These are phyloP conservation scores for Myocastor coypus DNA, from an alignment of 2,113 vertebrate species.

Conservation along the genomic window DNA sequence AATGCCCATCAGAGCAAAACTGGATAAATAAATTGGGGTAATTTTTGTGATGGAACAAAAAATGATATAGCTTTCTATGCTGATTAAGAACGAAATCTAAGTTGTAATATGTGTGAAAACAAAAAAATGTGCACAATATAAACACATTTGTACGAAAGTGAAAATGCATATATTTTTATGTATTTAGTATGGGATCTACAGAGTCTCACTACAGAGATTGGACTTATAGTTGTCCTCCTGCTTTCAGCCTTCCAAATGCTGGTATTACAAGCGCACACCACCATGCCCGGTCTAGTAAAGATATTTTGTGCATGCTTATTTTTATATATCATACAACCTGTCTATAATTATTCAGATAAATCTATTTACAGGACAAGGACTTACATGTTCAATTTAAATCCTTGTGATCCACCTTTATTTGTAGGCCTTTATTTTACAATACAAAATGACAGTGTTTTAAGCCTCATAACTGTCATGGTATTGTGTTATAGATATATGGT, in stretches of 20 bases:
- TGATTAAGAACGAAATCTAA: neutral
- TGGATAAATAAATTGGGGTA: neutral
- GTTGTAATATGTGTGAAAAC: neutral
- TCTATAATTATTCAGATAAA: slow-evolving; percentile 28
- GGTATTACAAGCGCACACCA: no score
- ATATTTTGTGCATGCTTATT: neutral
- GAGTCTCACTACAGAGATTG: no score
- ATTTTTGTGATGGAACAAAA: neutral
- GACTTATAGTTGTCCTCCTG: no score
- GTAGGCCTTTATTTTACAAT: neutral
- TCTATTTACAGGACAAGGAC: neutral
- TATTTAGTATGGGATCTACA: no score
- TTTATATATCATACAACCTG: neutral
- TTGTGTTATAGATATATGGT: neutral
- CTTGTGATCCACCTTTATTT: neutral
- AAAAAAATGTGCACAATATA: neutral
- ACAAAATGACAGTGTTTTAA: neutral
- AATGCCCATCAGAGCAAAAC: neutral
- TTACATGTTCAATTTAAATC: neutral
- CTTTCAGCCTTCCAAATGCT: no score
- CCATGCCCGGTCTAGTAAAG: neutral
- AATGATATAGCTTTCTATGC: neutral
- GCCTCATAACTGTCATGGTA: neutral
- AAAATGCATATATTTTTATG: neutral
- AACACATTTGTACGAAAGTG: neutral